Evolutionary conservation across 2,888 invertebrate species (phyloP), one percentile per base, ranked within the genome.

Genomic region (Oxyteleia sp.): DNA sequence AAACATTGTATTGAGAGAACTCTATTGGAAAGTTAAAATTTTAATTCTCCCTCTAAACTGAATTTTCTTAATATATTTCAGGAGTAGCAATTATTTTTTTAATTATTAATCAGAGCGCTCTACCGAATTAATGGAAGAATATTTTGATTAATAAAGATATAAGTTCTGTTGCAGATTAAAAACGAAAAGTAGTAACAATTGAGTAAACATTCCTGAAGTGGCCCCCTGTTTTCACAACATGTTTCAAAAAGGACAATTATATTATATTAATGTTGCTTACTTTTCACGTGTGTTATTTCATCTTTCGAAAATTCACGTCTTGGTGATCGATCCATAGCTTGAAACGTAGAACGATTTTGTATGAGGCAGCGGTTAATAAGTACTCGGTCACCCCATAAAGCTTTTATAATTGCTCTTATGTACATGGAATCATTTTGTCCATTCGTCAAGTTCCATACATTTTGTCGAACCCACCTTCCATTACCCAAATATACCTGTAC

Each of bases 331-430:
- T 38, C 38, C 38, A 4, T 4, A 32, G 32, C 32, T 8, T 32
- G 32, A 32, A 32, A 32, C 8, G 4, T 32, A 7, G 32, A 32
- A 32, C 32, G 32, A 7, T 32, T 32, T 32, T 32, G 32, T 7
- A 7, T 8, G 8, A 32, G 5, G 32, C 5, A 32, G 8, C 32
- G 32, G 20, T 49, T 49, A 20, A 49, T 49, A 5, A 49, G 2
- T 5, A 11, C 11, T 18, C 49, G 18, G 20, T 49, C 49, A 49
- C 49, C 49, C 49, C 49, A 49, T 11, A 49, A 49, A 3, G 49
- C 49, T 20, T 49, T 49, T 11, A n/a, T n/a, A 2, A 49, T 10
- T 4, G 20, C 18, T 49, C 11, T 18, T 2, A 20, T 10, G n/a
- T 49, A 49, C 10, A 20, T 4, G 1, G 49, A 49, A 20, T 49